Percentiles rank a stretch among this genome's conserved stretches.
phyloP scores from a whole-genome alignment of 2,888 invertebrate genomes.

The Electrophaes corylata region DNA sequence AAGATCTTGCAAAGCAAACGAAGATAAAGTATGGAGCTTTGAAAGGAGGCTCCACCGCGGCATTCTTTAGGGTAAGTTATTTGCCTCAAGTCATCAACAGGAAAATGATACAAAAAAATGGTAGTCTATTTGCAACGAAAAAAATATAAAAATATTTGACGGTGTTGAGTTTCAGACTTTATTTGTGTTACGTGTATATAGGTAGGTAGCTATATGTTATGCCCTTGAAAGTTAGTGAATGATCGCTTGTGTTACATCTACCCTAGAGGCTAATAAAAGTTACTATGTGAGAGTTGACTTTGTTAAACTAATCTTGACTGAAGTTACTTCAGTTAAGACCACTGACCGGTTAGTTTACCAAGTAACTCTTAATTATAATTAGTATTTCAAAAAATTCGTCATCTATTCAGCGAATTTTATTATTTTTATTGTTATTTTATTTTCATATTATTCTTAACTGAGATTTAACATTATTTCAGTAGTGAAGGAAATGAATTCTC shows the following conservation, averaged over 20 bases:
- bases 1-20: constrained; percentile 97
- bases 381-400: background rate
- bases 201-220: constrained; percentile 10
- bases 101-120: constrained; percentile 15
- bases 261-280: constrained; percentile 32
- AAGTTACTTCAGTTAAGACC: background rate
- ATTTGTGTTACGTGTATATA: constrained; percentile 1
- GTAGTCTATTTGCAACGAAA: constrained; percentile 14
- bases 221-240: constrained; percentile 35
- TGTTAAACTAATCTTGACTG: constrained; percentile 7
- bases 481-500: constrained; percentile 25
- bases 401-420: background rate
- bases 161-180: background rate
- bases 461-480: background rate
- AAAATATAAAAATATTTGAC: constrained; percentile 11
- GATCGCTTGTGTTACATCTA: constrained; percentile 21
- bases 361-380: background rate
- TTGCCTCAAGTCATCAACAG: constrained; percentile 11
- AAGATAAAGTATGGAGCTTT: constrained; percentile 98
- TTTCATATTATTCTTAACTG: background rate
- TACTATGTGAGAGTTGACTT: constrained; percentile 15
- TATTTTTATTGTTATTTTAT: background rate
- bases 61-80: constrained; percentile 93
- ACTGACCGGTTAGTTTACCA: too few species aligned
- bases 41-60: constrained; percentile 96